phyloP scores from a whole-genome alignment of 2,797 vertebrate species.

The Pachyuromys duprasi region DNA sequence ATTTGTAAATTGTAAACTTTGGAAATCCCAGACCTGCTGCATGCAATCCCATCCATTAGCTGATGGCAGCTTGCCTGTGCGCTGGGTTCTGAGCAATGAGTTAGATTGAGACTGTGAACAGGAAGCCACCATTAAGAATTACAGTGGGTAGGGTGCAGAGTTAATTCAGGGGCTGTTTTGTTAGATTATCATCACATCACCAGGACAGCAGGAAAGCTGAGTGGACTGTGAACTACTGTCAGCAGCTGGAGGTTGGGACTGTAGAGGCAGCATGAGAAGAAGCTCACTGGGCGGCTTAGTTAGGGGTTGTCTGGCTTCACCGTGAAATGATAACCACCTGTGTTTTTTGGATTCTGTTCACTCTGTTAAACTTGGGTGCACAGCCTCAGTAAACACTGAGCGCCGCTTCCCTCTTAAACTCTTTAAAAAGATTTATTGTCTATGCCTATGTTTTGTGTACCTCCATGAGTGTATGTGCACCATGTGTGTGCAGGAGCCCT shows the following conservation, averaged over 20 bases:
- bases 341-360: conserved; percentile 63
- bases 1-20: conserved; percentile 82
- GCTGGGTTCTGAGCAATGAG: conserved; percentile 19
- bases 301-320: conserved; percentile 46
- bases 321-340: conserved; percentile 43
- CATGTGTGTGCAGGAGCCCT: not conserved
- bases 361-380: conserved; percentile 38
- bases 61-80: conserved; percentile 65
- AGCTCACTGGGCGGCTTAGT: conserved; percentile 50
- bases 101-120: conserved; percentile 69
- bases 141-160: conserved; percentile 67
- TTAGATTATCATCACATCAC: conserved; percentile 72
- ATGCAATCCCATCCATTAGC: conserved; percentile 74
- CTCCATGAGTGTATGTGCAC: not conserved
- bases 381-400: conserved; percentile 37
- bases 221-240: conserved; percentile 31
- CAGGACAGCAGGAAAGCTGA: conserved; percentile 68
- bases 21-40: conserved; percentile 69
- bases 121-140: conserved; percentile 66
- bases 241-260: conserved; percentile 67
- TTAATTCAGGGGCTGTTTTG: conserved; percentile 72
- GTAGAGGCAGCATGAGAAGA: conserved; percentile 58
- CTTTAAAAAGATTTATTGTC: not conserved
- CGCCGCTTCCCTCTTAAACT: conserved; percentile 5
- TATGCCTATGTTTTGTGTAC: not conserved